Evolutionary conservation across 2,888 invertebrate genomes (phyloP).

Genomic region (Myathropa florea): DNA sequence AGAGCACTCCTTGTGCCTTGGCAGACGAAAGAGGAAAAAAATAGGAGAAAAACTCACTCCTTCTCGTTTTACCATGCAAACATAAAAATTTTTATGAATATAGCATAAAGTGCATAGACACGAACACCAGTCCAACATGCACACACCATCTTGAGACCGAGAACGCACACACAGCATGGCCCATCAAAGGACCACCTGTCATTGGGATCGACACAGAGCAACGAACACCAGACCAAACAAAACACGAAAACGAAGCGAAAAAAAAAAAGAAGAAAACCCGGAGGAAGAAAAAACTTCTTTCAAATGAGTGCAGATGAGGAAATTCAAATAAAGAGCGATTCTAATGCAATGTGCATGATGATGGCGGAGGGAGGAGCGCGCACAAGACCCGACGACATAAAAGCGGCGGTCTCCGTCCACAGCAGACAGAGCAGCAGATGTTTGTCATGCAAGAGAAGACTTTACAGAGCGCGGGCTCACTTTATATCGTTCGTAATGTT

Average conservation of each 20-base stretch:
- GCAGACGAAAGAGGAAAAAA: background rate
- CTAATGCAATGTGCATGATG: slow-evolving; percentile 54
- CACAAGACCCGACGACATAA: slow-evolving; percentile 33
- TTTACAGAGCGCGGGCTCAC: slow-evolving; percentile 31
- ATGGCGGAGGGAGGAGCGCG: background rate
- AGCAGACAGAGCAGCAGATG: slow-evolving; percentile 69
- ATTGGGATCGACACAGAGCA: slow-evolving; percentile 62
- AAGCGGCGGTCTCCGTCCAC: slow-evolving; percentile 21
- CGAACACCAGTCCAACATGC: slow-evolving; percentile 30
- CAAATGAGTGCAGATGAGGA: slow-evolving; percentile 69
- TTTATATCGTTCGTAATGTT: too few species aligned
- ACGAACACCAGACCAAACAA: slow-evolving; percentile 47
- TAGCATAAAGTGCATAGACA: slow-evolving; percentile 66
- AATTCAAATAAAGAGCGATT: slow-evolving; percentile 65
- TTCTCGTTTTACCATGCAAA: slow-evolving; percentile 57
- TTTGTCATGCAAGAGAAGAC: slow-evolving; percentile 71
- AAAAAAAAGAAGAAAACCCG: background rate
- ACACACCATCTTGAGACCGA: slow-evolving; percentile 58
- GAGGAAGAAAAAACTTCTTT: slow-evolving; percentile 36
- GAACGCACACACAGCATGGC: slow-evolving; percentile 39
- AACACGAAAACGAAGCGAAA: slow-evolving; percentile 15
- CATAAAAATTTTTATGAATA: slow-evolving; percentile 58
- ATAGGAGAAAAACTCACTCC: slow-evolving; percentile 13
- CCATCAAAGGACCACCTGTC: slow-evolving; percentile 70
- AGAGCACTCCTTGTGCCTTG: background rate